phyloP scores from a whole-genome alignment of 2,113 vertebrate species.

The Crypturellus undulatus region DNA sequence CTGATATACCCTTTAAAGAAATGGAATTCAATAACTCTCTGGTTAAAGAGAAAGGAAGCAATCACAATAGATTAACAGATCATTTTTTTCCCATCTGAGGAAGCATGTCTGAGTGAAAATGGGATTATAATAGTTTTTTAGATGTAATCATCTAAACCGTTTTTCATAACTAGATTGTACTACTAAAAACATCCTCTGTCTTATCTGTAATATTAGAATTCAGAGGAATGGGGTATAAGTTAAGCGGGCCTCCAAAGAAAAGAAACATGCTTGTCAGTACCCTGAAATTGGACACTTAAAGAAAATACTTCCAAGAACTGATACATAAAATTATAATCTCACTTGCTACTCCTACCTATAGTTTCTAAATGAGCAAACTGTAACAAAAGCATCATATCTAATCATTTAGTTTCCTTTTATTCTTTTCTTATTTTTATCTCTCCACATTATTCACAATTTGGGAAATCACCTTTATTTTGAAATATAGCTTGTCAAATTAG shows the following conservation, averaged over 20 bases:
- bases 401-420: not conserved
- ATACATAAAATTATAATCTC: not conserved
- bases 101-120: not conserved
- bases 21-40: not conserved
- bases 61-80: not conserved
- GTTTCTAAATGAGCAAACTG: not conserved
- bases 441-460: not conserved
- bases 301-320: not conserved
- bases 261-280: not conserved
- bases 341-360: not conserved
- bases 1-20: not conserved
- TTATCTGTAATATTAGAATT: not conserved
- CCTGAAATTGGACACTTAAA: not conserved
- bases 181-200: not conserved
- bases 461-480: not conserved
- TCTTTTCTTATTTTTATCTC: not conserved
- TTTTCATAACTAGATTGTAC: not conserved
- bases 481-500: not conserved
- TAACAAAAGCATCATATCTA: not conserved
- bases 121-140: not conserved
- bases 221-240: not conserved
- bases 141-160: not conserved
- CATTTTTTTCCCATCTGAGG: not conserved
- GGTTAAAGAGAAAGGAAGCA: not conserved
- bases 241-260: not conserved